Percentiles rank a stretch among this genome's conserved stretches.
Evolutionary conservation across 2,797 vertebrate species (phyloP).

Genomic region (Cossypha caffra): DNA sequence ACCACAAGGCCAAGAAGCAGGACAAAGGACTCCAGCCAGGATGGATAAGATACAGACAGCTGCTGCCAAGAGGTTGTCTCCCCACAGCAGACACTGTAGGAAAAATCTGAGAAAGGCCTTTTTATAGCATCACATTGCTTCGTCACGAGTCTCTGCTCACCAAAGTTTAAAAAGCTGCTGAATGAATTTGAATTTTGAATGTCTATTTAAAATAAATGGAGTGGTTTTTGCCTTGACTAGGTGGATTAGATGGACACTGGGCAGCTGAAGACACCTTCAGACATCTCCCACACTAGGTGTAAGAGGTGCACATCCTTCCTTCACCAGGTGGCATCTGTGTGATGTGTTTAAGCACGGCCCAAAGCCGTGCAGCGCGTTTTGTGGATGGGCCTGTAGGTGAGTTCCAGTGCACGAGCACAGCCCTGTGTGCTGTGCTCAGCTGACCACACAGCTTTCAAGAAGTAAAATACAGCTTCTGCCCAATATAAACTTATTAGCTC

Average conservation of each 20-base stretch:
- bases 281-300: not conserved
- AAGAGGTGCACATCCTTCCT: not conserved
- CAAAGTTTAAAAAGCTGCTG: not conserved
- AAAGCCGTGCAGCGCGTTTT: not conserved
- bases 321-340: not conserved
- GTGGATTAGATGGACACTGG: not conserved
- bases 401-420: rapidly evolving
- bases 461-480: not conserved
- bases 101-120: not conserved
- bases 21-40: not conserved
- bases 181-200: not conserved
- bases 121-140: not conserved
- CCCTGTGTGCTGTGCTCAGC: not conserved
- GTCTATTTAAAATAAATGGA: not conserved
- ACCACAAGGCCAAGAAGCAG: not conserved
- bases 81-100: not conserved
- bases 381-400: not conserved
- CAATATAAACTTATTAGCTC: constrained; percentile 2
- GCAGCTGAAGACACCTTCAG: not conserved
- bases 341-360: not conserved
- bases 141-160: not conserved
- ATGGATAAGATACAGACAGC: not conserved
- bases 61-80: not conserved
- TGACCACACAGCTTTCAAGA: not conserved
- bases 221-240: not conserved